A percentile compares a stretch with the other conserved stretches of the same genome.
phyloP scores from a whole-genome alignment of 2,113 vertebrate species.

The Aleadryas rufinucha region DNA sequence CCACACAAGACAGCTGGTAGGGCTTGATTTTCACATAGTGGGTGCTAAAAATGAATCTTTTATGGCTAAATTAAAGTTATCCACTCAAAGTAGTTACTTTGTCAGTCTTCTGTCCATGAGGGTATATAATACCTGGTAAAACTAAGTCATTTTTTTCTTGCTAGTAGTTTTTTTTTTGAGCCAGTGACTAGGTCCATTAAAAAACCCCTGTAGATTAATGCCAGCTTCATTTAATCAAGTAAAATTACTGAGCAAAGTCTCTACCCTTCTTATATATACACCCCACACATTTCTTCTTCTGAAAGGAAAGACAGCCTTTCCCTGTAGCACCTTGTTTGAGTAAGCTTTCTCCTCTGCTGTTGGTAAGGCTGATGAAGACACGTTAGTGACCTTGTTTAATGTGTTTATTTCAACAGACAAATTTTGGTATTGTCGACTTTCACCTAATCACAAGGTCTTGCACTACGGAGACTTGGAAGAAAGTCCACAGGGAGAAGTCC shows the following conservation, averaged over 20 bases:
- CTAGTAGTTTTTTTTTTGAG: background rate
- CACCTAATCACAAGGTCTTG: slow-evolving; percentile 98
- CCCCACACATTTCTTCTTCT: background rate
- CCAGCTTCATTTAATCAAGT: background rate
- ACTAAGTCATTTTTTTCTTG: background rate
- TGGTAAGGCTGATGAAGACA: background rate
- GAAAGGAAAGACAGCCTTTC: background rate
- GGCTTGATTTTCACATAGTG: background rate
- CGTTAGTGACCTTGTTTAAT: background rate
- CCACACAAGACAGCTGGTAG: slow-evolving; percentile 41
- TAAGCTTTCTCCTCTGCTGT: background rate
- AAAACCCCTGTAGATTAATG: background rate
- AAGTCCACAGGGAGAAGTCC: slow-evolving; percentile 94
- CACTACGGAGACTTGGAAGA: slow-evolving; percentile 98
- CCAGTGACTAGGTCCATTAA: background rate
- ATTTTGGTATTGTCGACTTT: slow-evolving; percentile 98
- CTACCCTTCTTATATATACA: background rate
- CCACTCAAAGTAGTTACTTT: background rate
- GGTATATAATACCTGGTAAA: background rate
- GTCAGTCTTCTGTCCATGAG: background rate
- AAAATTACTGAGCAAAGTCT: background rate
- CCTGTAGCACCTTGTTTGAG: background rate
- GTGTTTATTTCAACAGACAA: slow-evolving; percentile 80
- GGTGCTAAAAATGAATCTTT: background rate
- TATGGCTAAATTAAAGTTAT: background rate